Conservation (phyloP, 2,113 vertebrate species). For the Typhlomys cinereus region DNA sequence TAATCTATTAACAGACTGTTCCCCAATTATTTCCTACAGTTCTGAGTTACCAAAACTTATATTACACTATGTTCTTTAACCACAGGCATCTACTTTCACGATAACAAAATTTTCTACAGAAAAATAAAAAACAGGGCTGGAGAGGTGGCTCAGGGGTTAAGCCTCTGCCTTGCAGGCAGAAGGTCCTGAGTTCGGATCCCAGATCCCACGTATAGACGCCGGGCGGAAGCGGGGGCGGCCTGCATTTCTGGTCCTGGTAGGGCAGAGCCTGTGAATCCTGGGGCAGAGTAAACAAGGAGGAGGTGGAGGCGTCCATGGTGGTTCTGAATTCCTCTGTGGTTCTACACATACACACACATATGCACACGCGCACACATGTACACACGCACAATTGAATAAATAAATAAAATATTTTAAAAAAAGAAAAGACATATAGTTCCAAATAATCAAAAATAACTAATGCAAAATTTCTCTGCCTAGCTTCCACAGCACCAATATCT, state of each 20-base stretch:
- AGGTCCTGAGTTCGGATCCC: too few species aligned
- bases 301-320: too few species aligned
- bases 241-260: too few species aligned
- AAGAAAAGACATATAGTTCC: neutral
- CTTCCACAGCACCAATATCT: neutral
- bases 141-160: too few species aligned
- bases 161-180: too few species aligned
- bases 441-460: neutral
- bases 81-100: neutral
- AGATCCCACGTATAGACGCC: too few species aligned
- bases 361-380: too few species aligned
- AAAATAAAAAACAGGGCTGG: neutral
- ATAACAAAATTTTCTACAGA: neutral
- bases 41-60: neutral
- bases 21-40: conserved; percentile 36
- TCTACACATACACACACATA: too few species aligned
- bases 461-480: neutral
- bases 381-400: neutral
- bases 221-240: too few species aligned
- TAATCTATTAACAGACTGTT: conserved; percentile 14
- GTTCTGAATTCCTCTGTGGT: too few species aligned
- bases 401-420: neutral
- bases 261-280: too few species aligned
- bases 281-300: too few species aligned
- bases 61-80: conserved; percentile 35